Evolutionary conservation across 2,797 vertebrate species (phyloP).

Genomic region (Lepidocolaptes lacrymiger): DNA sequence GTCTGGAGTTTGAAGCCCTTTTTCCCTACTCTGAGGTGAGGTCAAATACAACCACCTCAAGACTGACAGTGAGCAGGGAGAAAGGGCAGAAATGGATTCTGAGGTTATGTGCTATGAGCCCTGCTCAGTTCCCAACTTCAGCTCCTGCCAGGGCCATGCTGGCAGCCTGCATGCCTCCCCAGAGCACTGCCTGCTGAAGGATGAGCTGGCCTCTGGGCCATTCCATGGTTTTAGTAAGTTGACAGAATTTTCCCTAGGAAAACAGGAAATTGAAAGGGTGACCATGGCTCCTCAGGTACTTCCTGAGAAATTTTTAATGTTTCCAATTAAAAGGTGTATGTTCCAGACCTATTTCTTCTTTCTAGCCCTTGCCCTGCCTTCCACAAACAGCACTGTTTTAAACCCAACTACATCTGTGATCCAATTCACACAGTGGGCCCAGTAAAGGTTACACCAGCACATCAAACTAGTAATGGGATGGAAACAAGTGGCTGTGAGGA

Average conservation of each 20-base stretch:
- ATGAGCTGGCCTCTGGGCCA: fast-evolving
- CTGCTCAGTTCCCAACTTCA: background rate
- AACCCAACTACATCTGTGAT: background rate
- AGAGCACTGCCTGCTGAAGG: background rate
- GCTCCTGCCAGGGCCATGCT: background rate
- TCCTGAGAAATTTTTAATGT: background rate
- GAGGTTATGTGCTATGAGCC: background rate
- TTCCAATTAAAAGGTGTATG: background rate
- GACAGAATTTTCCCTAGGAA: background rate
- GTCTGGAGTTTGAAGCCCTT: background rate
- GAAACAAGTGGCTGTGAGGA: background rate
- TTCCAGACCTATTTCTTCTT: background rate
- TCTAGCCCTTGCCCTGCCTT: background rate
- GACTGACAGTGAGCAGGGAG: fast-evolving
- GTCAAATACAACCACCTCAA: background rate
- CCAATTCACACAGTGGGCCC: background rate
- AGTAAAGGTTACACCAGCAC: background rate
- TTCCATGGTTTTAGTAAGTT: background rate
- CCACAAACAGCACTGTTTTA: background rate
- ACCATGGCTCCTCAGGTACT: background rate
- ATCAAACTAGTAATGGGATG: background rate
- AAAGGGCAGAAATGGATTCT: background rate
- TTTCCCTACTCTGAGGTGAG: background rate
- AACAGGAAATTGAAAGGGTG: background rate
- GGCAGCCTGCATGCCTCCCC: background rate